Conservation (phyloP, 2,113 vertebrate genomes). For the Strigops habroptila region DNA sequence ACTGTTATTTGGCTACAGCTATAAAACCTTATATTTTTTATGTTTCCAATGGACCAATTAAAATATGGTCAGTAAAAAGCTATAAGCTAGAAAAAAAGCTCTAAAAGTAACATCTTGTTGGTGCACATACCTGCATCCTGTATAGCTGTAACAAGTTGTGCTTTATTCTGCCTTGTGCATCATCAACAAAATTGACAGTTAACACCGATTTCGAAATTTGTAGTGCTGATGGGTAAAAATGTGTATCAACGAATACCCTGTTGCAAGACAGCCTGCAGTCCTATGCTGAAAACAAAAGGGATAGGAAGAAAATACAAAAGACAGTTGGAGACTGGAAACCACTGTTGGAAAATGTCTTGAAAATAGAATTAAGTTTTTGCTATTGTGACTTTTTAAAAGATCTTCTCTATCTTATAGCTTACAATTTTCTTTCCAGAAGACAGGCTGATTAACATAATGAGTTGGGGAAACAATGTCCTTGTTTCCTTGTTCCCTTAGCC, state of each 20-base stretch:
- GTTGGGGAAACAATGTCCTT: background rate
- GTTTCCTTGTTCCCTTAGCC: background rate
- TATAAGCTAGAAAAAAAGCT: slow-evolving; percentile 24
- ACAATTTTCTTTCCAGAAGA: background rate
- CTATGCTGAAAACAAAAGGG: background rate
- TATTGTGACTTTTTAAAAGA: background rate
- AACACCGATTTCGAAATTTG: slow-evolving; percentile 23
- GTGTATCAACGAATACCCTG: background rate
- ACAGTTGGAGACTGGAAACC: background rate
- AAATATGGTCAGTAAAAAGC: slow-evolving; percentile 45
- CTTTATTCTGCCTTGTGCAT: slow-evolving; percentile 21
- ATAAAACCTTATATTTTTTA: slow-evolving; percentile 5
- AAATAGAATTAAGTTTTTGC: background rate
- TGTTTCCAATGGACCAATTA: slow-evolving; percentile 40
- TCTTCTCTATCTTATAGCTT: background rate
- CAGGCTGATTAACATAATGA: background rate
- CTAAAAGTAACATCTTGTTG: slow-evolving; percentile 61
- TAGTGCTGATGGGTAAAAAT: background rate
- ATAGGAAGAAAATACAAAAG: background rate
- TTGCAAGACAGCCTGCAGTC: background rate
- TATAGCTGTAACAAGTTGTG: slow-evolving; percentile 44
- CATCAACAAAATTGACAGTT: slow-evolving; percentile 46
- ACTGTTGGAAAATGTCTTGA: background rate
- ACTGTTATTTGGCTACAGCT: slow-evolving; percentile 3
- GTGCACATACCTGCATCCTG: slow-evolving; percentile 6